Evolutionary conservation across 2,888 invertebrate species (phyloP).

Genomic region (Halocaridina rubra): DNA sequence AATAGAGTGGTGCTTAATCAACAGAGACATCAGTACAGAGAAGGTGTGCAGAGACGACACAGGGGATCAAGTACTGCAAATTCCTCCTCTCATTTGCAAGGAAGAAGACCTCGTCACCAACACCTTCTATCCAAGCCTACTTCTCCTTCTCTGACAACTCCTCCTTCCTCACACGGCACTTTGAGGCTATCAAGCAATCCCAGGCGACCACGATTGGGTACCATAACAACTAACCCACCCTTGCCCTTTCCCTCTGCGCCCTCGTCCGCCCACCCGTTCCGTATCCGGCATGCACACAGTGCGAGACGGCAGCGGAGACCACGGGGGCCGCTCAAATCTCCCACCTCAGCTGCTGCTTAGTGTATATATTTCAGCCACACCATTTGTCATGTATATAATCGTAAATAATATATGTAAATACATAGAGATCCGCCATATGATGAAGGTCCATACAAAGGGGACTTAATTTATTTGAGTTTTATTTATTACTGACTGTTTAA

Average conservation of each 20-base stretch:
- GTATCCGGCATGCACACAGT: constrained; percentile 34
- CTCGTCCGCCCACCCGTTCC: constrained; percentile 51
- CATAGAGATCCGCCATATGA: constrained; percentile 37
- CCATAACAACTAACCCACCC: constrained; percentile 9
- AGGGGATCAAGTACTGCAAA: neutral
- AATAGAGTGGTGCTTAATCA: too few relatives aligned
- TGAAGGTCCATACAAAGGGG: constrained; percentile 45
- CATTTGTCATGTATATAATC: constrained; percentile 55
- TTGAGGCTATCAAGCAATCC: constrained; percentile 6
- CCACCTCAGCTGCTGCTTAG: constrained; percentile 52
- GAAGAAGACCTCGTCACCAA: constrained; percentile 14
- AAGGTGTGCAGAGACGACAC: neutral
- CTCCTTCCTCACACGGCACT: constrained; percentile 1
- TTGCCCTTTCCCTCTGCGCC: constrained; percentile 52
- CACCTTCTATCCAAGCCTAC: neutral
- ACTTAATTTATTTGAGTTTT: constrained; percentile 57
- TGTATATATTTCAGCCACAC: constrained; percentile 54
- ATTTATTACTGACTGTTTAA: constrained; percentile 49
- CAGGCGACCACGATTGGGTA: neutral
- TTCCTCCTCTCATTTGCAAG: neutral
- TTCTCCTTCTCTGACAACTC: neutral
- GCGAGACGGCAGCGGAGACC: constrained; percentile 42
- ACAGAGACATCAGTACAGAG: neutral
- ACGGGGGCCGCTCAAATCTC: constrained; percentile 47
- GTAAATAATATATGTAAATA: constrained; percentile 57